These are phyloP conservation scores for Leuciscus idus DNA, from an alignment of 2,113 vertebrate species.

Conservation along the genomic window DNA sequence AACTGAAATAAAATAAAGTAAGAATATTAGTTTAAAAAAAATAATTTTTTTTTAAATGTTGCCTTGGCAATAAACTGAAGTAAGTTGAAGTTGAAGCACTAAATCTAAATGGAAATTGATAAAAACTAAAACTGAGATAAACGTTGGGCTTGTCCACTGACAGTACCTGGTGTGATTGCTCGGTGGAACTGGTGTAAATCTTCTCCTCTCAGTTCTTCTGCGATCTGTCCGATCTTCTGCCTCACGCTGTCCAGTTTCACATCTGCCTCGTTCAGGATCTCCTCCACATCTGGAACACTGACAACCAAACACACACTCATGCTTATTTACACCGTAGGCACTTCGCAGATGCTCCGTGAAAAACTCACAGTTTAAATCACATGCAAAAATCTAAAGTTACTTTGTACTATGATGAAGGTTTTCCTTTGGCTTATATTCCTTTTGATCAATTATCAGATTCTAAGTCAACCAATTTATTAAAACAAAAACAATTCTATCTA, in stretches of 20 bases:
- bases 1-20: no score
- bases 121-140: no score
- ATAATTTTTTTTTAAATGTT: no score
- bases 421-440: no score
- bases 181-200: constrained; percentile 93
- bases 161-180: constrained; percentile 89
- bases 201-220: constrained; percentile 90
- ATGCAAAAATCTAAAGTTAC: no score
- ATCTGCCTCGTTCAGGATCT: constrained; percentile 88
- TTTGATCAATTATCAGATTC: no score
- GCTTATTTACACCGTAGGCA: neutral
- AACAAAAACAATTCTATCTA: neutral
- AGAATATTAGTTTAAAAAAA: no score
- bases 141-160: neutral
- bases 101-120: no score
- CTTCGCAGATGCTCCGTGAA: neutral
- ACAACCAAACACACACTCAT: neutral
- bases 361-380: neutral
- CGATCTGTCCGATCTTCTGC: constrained; percentile 88
- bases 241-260: constrained; percentile 85
- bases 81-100: no score
- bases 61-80: no score
- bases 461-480: neutral
- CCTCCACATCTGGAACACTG: constrained; percentile 86
- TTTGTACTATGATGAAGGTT: no score